Evolutionary conservation across 2,797 vertebrate genomes (phyloP), one percentile per base, ranked within the genome.

Genomic region (Holocentrus rufus): DNA sequence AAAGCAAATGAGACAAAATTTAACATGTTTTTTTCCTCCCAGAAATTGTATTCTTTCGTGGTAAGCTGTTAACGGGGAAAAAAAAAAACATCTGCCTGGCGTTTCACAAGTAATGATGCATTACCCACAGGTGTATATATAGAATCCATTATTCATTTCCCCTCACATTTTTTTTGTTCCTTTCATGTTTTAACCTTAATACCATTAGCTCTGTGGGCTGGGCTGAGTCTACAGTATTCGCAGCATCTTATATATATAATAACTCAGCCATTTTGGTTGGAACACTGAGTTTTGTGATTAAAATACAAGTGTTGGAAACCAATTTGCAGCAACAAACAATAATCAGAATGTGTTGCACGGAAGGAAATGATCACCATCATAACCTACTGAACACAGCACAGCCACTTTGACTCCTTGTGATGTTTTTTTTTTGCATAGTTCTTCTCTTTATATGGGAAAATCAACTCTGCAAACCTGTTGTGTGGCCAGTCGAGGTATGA

Each of bases 401-500:
- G 14, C 39, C 39, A 10, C 11, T 11, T 42, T 42, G 39, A 11
- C 10, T 42, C 39, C 9, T 10, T 11, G 39, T 11, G 3, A 42
- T n/a, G 39, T 42, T 10, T 42, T 42, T 13, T 11, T 11, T 42
- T 9, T 13, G 11, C 1, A 39, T 8, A 42, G 9, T 14, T 63
- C 57, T 20, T 66, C 56, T 6, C 55, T 14, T 61, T 47, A 20
- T 15, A 7, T 1, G 6, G 9, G 17, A 23, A 23, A 65, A 65
- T 34, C n/a, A 47, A 62, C 10, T 72, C 25, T 56, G 17, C 80
- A 75, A 54, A 57, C 53, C n/a, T 53, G 20, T 7, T 13, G 22
- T 34, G 8, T 57, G 25, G 56, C 73, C 50, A 63, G 30, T 44
- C 47, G 7, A 49, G 47, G 5, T 18, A 49, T n/a, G 31, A 11